Conservation (phyloP, 92 coral and sea anemone genomes). For the Phenganax stokvisi region DNA sequence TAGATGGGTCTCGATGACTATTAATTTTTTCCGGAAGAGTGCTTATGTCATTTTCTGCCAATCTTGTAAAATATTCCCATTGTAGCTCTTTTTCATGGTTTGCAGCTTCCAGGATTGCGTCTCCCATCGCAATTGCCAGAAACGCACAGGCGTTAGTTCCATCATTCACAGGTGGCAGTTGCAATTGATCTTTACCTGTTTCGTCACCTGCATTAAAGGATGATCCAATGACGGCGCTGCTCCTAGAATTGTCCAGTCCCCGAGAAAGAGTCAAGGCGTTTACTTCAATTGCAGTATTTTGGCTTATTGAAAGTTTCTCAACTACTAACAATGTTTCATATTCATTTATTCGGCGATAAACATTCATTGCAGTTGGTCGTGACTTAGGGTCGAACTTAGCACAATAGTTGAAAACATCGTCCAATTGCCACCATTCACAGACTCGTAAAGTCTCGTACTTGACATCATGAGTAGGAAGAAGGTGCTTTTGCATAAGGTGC, state of each 20-base stretch:
- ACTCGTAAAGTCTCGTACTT: conserved; percentile 5
- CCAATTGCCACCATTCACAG: conserved; percentile 10
- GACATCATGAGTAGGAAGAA: background rate
- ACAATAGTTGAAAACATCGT: background rate
- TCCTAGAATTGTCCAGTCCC: no score
- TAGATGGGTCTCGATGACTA: conserved; percentile 25
- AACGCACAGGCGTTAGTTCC: conserved; percentile 38
- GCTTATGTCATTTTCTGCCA: conserved; percentile 13
- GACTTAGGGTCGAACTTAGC: background rate
- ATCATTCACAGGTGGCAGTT: conserved; percentile 24
- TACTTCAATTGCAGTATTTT: background rate
- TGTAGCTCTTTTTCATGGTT: background rate
- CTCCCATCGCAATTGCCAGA: conserved; percentile 32
- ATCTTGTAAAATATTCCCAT: conserved; percentile 14
- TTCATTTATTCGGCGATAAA: background rate
- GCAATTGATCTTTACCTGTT: background rate
- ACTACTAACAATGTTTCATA: background rate
- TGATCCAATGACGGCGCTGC: background rate
- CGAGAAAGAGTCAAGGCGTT: no score
- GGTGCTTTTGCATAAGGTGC: background rate
- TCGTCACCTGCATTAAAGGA: no score
- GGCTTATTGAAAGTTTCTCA: background rate
- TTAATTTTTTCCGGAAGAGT: conserved; percentile 35
- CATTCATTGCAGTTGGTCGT: background rate
- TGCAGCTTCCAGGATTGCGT: conserved; percentile 30